Evolutionary conservation across 2,113 vertebrate genomes (phyloP), one percentile per base, ranked within the genome.

Genomic region (Isurus oxyrinchus): DNA sequence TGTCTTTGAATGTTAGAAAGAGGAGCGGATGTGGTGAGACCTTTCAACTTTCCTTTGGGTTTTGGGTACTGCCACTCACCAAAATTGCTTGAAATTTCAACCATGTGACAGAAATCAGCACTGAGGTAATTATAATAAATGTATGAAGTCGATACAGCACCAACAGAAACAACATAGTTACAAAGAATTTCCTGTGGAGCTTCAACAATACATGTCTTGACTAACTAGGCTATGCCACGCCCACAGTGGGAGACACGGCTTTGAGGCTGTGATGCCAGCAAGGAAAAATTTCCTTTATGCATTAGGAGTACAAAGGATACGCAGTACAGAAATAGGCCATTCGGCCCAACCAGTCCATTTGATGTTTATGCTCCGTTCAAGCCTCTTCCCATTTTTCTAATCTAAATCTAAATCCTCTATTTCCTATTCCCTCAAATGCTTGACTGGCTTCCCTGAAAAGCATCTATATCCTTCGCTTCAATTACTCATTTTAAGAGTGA

Each of bases 121-220:
- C 79, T 81, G 2, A 81, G n/a, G 79, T 81, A 81, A 81, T 81
- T 81, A 81, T 81, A n/a, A 81, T 81, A 81, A 81, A 81, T 81
- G 79, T 0, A 81, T 81, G 79, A 81, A 40, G n/a, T 81, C 35
- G n/a, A 19, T 16, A 81, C 14, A 40, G n/a, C n/a, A 40, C 79
- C n/a, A n/a, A 81, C n/a, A 81, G n/a, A 81, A 40, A 40, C 79
- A 81, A 14, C 76, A 69, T 25, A n/a, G 27, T 79, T n/a, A 14
- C 13, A 81, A 81, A 81, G 79, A 81, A 81, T 81, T 81, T 81
- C 79, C 35, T 81, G 79, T 40, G 79, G 79, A 40, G 11, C 14
- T 81, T 81, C 79, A 81, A 81, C 35, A 40, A 16, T 81, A 14
- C 79, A 81, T 81, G 79, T 40, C 79, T 40, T 40, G 79, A 35